These are phyloP conservation scores for Lerista edwardsae DNA, from an alignment of 2,797 vertebrate species.

Conservation along the genomic window DNA sequence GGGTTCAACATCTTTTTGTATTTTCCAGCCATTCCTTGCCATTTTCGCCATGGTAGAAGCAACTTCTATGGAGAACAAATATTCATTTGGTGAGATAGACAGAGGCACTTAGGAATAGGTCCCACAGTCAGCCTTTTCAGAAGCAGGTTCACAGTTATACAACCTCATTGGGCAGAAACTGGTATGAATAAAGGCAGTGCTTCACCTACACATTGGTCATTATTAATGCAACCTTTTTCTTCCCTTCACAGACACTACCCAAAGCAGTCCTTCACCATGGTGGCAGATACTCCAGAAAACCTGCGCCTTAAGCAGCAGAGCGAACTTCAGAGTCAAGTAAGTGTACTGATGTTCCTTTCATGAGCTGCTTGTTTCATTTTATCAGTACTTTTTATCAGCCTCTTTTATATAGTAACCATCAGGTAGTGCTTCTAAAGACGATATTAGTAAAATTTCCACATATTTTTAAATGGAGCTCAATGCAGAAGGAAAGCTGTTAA, in stretches of 20 bases:
- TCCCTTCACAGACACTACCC: constrained; percentile 91
- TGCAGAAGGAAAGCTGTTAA: background rate
- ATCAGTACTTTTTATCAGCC: background rate
- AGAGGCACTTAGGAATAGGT: background rate
- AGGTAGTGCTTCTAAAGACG: background rate
- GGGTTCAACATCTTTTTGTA: background rate
- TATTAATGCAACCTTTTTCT: fast-evolving
- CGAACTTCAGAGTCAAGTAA: constrained; percentile 95
- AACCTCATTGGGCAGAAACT: background rate
- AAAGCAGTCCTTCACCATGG: constrained; percentile 93
- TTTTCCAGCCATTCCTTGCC: background rate
- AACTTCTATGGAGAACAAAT: background rate
- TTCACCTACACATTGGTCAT: background rate
- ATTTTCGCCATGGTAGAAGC: background rate
- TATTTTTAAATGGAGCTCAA: background rate
- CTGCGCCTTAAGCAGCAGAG: constrained; percentile 96
- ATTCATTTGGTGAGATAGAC: background rate
- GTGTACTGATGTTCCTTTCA: background rate
- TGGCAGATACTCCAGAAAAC: constrained; percentile 97
- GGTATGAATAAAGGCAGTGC: background rate
- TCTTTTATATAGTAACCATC: background rate
- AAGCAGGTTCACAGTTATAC: background rate
- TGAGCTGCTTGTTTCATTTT: fast-evolving
- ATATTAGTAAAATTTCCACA: background rate
- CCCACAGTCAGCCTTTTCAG: background rate